Percentiles rank a stretch among this genome's conserved stretches.
Conservation (phyloP, 2,888 invertebrate species). For the Drosophila meridiana region DNA sequence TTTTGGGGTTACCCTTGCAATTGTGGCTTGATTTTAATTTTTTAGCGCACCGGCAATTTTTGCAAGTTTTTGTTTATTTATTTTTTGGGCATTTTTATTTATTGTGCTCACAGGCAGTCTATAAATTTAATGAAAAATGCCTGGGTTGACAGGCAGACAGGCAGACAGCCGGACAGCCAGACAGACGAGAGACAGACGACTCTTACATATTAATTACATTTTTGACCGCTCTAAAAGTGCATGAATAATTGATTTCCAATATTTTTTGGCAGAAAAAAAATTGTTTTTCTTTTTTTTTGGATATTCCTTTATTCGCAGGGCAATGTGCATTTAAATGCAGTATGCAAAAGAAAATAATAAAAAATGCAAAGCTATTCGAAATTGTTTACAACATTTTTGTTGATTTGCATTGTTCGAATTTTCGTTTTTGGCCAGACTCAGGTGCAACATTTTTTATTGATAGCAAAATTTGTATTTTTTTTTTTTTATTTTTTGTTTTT, state of each 20-base stretch:
- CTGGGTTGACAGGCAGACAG: conserved; percentile 52
- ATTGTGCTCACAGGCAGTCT: conserved; percentile 50
- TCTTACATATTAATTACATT: conserved; percentile 70
- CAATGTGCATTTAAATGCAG: conserved; percentile 55
- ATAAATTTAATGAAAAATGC: conserved; percentile 68
- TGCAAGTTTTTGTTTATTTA: conserved; percentile 12
- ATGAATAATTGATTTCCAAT: conserved; percentile 64
- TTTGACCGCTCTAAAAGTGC: conserved; percentile 66
- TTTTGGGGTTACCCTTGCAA: conserved; percentile 16
- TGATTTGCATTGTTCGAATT: conserved; percentile 22
- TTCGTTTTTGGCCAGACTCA: conserved; percentile 34
- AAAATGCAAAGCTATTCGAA: conserved; percentile 36
- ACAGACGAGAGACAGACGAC: conserved; percentile 31
- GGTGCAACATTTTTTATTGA: conserved; percentile 60
- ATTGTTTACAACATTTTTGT: conserved; percentile 38
- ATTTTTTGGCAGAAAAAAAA: conserved; percentile 39
- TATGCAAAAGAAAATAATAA: conserved; percentile 40
- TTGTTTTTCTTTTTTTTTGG: conserved; percentile 28
- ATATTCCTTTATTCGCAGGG: not conserved
- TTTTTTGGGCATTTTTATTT: conserved; percentile 36
- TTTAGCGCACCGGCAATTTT: conserved; percentile 42
- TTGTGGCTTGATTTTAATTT: conserved; percentile 57
- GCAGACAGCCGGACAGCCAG: conserved; percentile 25
- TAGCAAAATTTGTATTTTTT: conserved; percentile 31
- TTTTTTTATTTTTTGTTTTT: conserved; percentile 4